Base-by-base conservation (phyloP, 1,140 invertebrate species). In the Leguminivora glycinivorella region DNA sequence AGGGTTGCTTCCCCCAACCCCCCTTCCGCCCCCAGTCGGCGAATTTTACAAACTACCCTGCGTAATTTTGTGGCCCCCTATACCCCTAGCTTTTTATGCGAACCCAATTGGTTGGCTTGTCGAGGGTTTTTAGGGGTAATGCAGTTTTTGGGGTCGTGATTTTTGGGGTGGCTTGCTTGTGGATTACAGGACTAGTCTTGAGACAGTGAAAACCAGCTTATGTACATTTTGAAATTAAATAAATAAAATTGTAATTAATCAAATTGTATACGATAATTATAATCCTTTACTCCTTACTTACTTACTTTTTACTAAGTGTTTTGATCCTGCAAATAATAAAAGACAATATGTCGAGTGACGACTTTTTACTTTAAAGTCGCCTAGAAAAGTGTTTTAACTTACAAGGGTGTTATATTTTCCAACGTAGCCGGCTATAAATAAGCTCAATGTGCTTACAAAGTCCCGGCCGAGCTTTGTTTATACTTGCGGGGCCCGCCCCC, bases 11-110 rank as follows among this genome's bases (percentile, higher is more conserved):
- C 73, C 69, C 72, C 78, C 84, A 74, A 75, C 76, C 43, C 40
- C 67, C 72, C 17, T 60, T 56, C 63, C 14, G 22, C 67, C 34
- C 17, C 67, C 31, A 85, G 83, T 78, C 85, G 85, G 89, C 87
- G 84, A 91, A 91, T 89, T 91, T 91, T 82, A 88, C 83, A 88
- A 88, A 88, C 88, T 85, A 88, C 89, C 85, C 84, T 76, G 73
- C 74, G 84, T 87, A 87, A 87, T 87, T 87, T 83, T 76, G 80
- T 75, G 71, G 79, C 78, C 80, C 81, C 52, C 52, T 75, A 77
- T 86, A 87, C 66, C 80, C 81, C 80, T 80, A 75, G 72, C 74
- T 83, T 89, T 87, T 87, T 88, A 81, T 78, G 78, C 78, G 75
- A 70, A 70, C 76, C 80, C 79, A 75, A 88, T 89, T 89, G 84